Conservation (phyloP, 2,113 vertebrate species). For the Podarcis cretensis region DNA sequence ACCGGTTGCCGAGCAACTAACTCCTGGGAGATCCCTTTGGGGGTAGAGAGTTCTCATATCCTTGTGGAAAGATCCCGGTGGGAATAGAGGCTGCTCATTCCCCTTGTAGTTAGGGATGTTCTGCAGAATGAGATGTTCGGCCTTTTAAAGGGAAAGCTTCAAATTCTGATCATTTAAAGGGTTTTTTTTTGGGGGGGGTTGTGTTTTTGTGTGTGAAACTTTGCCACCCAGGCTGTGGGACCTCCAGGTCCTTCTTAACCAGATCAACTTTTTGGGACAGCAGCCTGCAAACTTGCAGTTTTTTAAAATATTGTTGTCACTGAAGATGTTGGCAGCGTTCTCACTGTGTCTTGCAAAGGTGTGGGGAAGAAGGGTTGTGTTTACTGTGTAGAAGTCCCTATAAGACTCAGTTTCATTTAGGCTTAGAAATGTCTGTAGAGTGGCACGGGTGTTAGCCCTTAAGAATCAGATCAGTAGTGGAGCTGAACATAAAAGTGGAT, state of each 20-base stretch:
- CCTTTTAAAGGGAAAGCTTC: not conserved
- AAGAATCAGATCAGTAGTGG: not conserved
- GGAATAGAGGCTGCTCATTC: not conserved
- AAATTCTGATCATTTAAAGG: not conserved
- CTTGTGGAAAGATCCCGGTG: not conserved
- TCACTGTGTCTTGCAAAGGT: not conserved
- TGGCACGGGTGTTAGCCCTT: not conserved
- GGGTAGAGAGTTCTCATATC: conserved; percentile 23
- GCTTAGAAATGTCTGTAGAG: not conserved
- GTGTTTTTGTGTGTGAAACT: not conserved
- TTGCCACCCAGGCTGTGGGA: not conserved
- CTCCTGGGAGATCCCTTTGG: conserved; percentile 15
- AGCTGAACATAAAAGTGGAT: not conserved
- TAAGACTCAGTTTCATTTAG: not conserved
- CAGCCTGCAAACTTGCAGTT: not conserved
- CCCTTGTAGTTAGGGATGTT: not conserved
- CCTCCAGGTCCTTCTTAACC: not conserved
- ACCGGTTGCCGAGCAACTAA: conserved; percentile 34
- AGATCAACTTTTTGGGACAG: not conserved
- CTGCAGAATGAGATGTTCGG: not conserved
- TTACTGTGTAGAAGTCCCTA: not conserved
- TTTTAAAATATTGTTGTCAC: not conserved
- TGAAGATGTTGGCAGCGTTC: not conserved
- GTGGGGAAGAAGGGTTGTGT: not conserved
- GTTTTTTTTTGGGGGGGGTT: not conserved